Conservation (phyloP, 92 coral and sea anemone genomes). For the Epizoanthus scotinus region DNA sequence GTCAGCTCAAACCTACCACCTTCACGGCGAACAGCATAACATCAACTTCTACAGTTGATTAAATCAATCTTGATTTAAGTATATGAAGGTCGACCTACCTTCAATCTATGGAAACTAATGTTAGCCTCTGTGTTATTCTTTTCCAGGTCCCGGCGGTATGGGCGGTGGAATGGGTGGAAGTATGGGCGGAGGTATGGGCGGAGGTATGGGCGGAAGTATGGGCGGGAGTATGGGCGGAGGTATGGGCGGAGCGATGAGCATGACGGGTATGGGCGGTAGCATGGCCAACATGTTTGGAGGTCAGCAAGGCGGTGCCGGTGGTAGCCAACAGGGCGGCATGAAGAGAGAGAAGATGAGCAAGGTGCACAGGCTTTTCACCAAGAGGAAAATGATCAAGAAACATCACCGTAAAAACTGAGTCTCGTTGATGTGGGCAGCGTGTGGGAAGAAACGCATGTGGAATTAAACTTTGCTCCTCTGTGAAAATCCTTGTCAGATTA, state of each 20-base stretch:
- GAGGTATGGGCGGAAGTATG: conserved; percentile 19
- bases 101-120: too few species aligned
- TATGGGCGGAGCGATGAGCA: conserved; percentile 10
- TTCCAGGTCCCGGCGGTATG: conserved; percentile 22
- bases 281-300: conserved; percentile 32
- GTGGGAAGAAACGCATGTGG: conserved; percentile 11
- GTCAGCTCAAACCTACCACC: too few species aligned
- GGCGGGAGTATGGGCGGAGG: conserved; percentile 32
- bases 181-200: background rate
- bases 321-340: conserved; percentile 29
- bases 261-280: background rate
- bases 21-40: too few species aligned
- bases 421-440: background rate
- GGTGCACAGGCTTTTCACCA: conserved; percentile 58
- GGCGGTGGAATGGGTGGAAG: conserved; percentile 10
- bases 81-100: too few species aligned
- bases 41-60: too few species aligned
- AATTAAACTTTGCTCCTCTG: background rate
- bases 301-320: background rate
- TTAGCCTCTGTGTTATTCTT: too few species aligned
- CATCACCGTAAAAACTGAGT: conserved; percentile 55
- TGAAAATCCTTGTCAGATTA: too few species aligned
- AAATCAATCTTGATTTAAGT: too few species aligned
- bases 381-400: conserved; percentile 60
- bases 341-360: conserved; percentile 67